Evolutionary conservation across 2,113 vertebrate genomes (phyloP).

Genomic region (Nibea coibor): DNA sequence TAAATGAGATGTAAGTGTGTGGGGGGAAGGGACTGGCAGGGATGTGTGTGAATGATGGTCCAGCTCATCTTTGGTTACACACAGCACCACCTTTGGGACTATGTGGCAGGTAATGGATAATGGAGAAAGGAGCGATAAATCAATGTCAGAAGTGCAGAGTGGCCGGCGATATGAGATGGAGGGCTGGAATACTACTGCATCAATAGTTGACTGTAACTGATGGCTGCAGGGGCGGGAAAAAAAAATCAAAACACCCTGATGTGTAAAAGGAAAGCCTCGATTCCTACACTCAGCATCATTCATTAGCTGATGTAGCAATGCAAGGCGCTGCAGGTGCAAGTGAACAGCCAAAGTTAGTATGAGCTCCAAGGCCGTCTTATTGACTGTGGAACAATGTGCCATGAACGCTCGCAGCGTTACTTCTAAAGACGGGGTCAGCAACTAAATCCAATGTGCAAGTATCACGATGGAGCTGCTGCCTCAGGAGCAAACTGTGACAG

Average conservation of each 20-base stretch:
- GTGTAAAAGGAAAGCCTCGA: conserved; percentile 1
- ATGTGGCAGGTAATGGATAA: conserved; percentile 62
- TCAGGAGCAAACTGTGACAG: conserved; percentile 38
- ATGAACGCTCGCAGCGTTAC: neutral
- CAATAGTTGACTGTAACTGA: conserved; percentile 15
- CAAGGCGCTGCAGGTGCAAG: neutral
- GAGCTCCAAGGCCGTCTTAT: neutral
- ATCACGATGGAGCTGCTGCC: conserved; percentile 23
- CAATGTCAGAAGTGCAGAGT: conserved; percentile 51
- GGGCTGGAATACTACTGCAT: neutral
- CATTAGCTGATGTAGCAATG: conserved; percentile 9
- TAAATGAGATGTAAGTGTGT: conserved; percentile 50
- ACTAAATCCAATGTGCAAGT: conserved; percentile 35
- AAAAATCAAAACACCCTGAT: conserved; percentile 14
- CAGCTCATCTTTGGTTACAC: conserved; percentile 58
- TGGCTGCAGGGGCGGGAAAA: neutral
- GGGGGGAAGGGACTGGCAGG: conserved; percentile 4
- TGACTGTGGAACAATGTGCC: neutral
- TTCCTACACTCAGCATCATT: neutral
- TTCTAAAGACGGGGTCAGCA: conserved; percentile 9
- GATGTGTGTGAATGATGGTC: conserved; percentile 26
- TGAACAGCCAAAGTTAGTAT: neutral
- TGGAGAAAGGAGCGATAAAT: conserved; percentile 62
- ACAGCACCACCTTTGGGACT: conserved; percentile 51
- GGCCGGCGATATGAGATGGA: conserved; percentile 47